Evolutionary conservation across 2,888 invertebrate genomes (phyloP), one percentile per base, ranked within the genome.

Genomic region (Phyto melanocephala): DNA sequence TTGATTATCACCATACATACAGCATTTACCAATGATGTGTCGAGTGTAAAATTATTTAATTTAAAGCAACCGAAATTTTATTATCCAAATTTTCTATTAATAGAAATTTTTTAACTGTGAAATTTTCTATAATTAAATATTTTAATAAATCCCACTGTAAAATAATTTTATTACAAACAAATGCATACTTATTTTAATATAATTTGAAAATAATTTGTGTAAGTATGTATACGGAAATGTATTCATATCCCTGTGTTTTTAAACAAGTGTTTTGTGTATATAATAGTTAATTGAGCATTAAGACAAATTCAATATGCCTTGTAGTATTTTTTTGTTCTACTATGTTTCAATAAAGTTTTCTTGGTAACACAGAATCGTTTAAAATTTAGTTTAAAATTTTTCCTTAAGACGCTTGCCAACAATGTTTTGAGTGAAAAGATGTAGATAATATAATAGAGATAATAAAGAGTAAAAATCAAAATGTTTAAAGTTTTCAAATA

Each of bases 261-360:
- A 28, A 6, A 28, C 3, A 28, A 47, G 6, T 28, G 63, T 50
- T 65, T 20, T 10, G 8, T 50, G n/a, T 47, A 17, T 33, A 47
- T 20, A 65, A 71, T 40, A 62, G 52, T 22, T 74, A 42, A 45
- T 42, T 74, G 54, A 10, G 45, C 33, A 35, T 45, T 45, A 22
- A 35, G 15, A 35, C 11, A n/a, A 13, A 24, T 62, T 63, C 42
- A 63, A 37, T 50, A 28, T 45, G 33, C 22, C 74, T 33, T 15
- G 35, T 20, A 54, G 74, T 42, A 56, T 35, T 45, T 50, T 22
- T 37, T 63, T 10, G 2, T n/a, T 45, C 17, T 7, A 28, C 3
- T 10, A 33, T 28, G 1, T 35, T 33, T 33, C 10, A 65, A 33
- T 35, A 35, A 1, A 47, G 58, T 35, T 42, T 42, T 10, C 13